Evolutionary conservation across 2,113 vertebrate genomes (phyloP).

Genomic region (Chamaetylas fuelleborni): DNA sequence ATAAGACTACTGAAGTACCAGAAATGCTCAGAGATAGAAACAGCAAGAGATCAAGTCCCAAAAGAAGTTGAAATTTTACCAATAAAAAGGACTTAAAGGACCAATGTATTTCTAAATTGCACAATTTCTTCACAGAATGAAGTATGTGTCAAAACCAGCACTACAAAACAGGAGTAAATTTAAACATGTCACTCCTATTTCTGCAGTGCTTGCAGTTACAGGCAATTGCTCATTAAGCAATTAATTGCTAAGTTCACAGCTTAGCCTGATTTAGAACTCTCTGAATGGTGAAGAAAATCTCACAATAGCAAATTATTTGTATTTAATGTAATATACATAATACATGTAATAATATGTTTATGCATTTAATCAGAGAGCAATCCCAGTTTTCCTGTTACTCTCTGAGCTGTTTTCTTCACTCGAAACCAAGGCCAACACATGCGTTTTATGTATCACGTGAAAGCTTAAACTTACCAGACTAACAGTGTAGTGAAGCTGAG

Average conservation of each 20-base stretch:
- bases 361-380: not conserved
- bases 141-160: not conserved
- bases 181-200: not conserved
- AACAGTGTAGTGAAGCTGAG: slow-evolving; percentile 81
- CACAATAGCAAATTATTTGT: not conserved
- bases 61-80: not conserved
- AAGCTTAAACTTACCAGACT: slow-evolving; percentile 80
- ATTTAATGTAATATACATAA: not conserved
- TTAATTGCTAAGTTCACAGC: not conserved
- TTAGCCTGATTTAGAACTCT: not conserved
- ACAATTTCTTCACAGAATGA: not conserved
- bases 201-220: not conserved
- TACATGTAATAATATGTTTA: not conserved
- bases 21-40: not conserved
- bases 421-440: not conserved
- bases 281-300: not conserved
- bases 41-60: not conserved
- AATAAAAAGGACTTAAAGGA: not conserved
- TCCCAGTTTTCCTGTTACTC: not conserved
- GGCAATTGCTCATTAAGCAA: not conserved
- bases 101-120: not conserved
- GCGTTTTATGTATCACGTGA: not conserved
- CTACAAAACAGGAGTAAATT: not conserved
- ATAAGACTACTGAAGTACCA: not conserved
- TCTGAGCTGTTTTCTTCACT: not conserved